Conservation (phyloP, 1,140 invertebrate species). For the Rhopalosiphum maidis region DNA sequence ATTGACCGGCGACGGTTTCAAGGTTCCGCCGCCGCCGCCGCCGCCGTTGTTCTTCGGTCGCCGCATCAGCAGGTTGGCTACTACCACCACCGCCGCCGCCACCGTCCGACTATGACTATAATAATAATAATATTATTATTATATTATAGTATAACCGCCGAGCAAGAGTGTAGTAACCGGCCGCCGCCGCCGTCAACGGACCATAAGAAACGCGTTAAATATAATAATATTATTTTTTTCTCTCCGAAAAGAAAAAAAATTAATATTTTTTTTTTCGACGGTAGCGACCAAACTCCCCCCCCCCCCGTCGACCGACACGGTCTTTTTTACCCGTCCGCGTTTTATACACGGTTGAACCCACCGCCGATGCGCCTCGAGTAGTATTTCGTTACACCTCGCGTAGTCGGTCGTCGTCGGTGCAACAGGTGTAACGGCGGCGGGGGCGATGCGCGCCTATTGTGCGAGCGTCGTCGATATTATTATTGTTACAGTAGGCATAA, state of each 20-base stretch:
- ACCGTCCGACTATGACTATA: not conserved
- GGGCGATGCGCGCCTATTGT: not conserved
- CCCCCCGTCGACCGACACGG: not conserved
- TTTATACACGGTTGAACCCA: not conserved
- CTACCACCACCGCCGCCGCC: not conserved
- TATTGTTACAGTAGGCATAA: not conserved
- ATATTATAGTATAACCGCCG: not conserved
- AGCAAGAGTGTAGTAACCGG: constrained; percentile 19
- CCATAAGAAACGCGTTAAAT: constrained; percentile 5
- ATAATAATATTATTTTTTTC: constrained; percentile 3
- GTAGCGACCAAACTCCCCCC: not conserved
- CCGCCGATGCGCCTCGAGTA: not conserved
- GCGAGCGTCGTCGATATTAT: not conserved
- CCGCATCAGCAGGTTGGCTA: not conserved
- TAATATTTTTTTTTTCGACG: constrained; percentile 4
- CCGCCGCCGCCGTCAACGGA: not conserved
- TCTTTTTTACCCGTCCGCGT: not conserved
- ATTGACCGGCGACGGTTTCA: constrained; percentile 56
- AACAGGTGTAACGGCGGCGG: not conserved
- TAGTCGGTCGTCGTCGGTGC: not conserved
- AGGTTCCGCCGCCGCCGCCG: constrained; percentile 50
- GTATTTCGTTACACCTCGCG: constrained; percentile 6
- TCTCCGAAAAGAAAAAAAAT: constrained; percentile 1
- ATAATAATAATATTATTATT: not conserved
- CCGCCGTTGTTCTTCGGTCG: constrained; percentile 32